These are phyloP conservation scores for Eurytoma adleriae DNA, from an alignment of 2,888 invertebrate species.

Conservation along the genomic window DNA sequence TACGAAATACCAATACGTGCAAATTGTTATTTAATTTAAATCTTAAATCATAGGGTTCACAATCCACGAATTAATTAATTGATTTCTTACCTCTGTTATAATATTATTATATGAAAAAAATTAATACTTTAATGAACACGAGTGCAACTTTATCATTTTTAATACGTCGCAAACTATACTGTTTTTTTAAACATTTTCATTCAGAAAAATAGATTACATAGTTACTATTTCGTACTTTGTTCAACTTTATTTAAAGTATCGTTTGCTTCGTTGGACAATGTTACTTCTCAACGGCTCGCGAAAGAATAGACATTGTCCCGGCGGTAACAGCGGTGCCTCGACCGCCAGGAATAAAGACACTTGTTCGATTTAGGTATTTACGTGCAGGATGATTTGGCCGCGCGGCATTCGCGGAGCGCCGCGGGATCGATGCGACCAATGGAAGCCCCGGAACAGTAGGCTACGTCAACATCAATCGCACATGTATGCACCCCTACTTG, in stretches of 20 bases:
- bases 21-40: too few relatives aligned
- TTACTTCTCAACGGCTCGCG: not conserved
- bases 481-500: not conserved
- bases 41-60: too few relatives aligned
- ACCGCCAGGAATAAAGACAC: not conserved
- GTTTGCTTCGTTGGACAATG: not conserved
- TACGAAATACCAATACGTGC: too few relatives aligned
- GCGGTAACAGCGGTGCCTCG: not conserved
- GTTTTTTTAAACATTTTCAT: not conserved
- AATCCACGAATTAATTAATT: too few relatives aligned
- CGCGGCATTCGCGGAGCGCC: conserved; percentile 43
- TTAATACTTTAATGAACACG: too few relatives aligned
- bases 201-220: not conserved
- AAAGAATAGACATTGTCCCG: not conserved
- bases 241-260: not conserved
- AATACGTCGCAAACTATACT: too few relatives aligned
- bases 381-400: conserved; percentile 46
- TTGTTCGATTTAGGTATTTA: not conserved
- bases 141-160: too few relatives aligned
- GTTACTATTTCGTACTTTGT: not conserved
- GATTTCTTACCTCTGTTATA: too few relatives aligned
- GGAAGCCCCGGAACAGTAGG: conserved; percentile 5
- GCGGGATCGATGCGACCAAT: conserved; percentile 45
- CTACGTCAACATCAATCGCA: conserved; percentile 36
- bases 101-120: too few relatives aligned